Evolutionary conservation across 2,797 vertebrate genomes (phyloP), one percentile per base, ranked within the genome.

Genomic region (Typhlichthys eigenmanni): DNA sequence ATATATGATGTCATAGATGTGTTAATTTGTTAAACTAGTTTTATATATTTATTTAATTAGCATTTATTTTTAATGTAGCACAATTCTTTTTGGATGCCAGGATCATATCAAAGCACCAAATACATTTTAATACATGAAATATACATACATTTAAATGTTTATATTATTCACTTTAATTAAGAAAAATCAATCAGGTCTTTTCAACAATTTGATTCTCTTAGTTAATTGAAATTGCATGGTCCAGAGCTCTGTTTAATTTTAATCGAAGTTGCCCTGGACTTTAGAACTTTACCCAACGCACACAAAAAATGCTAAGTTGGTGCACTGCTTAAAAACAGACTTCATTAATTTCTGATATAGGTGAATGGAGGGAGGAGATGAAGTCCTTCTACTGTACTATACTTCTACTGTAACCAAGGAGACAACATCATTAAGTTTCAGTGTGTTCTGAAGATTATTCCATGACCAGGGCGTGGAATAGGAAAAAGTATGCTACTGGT

Each of bases 201-300:
- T 85, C 67, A 73, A 62, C 53, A 34, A 87, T 87, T 85, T 88
- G 75, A 87, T 86, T 88, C 80, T 83, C 74, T 82, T 81, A 78
- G 78, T 73, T 89, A 89, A 91, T 90, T 91, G 84, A 88, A 90
- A 90, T 82, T 86, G 84, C 87, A 90, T 84, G 88, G 81, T 91
- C 83, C 81, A 88, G 57, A 76, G 86, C 76, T 79, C 72, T 82
- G 77, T 89, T 87, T 87, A 84, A 86, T 88, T 87, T 87, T 78
- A 84, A 87, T 87, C 75, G 75, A 82, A 87, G 79, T 81, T 82
- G 71, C 62, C 74, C 80, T 58, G 65, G 73, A 82, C 87, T 71
- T 76, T 83, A 12, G 55, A 70, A 80, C 69, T 71, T 81, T 69
- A 58, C 59, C 51, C 4, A 57, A 55, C 38, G 4, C 24, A 61